Evolutionary conservation across 2,113 vertebrate species (phyloP).

Genomic region (Catharus fuscescens): DNA sequence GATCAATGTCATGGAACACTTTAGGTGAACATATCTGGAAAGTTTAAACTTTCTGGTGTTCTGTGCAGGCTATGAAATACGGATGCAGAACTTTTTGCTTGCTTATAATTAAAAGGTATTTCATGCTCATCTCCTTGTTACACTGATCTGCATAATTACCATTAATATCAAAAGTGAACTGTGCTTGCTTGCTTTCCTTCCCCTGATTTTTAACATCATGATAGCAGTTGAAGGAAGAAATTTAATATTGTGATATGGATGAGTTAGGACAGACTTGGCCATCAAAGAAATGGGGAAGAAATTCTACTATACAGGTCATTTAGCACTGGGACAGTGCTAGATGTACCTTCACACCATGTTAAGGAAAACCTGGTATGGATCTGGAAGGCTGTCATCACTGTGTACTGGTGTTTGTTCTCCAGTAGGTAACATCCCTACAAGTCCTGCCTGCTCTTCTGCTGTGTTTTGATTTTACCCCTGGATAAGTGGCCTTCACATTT

Average conservation of each 20-base stretch:
- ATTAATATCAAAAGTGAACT: not conserved
- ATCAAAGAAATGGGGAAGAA: not conserved
- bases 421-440: not conserved
- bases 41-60: not conserved
- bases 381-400: not conserved
- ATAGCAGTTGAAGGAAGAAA: not conserved
- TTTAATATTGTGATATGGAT: not conserved
- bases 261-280: not conserved
- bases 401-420: not conserved
- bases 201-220: not conserved
- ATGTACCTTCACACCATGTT: not conserved
- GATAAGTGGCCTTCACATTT: not conserved
- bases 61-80: not conserved
- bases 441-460: not conserved
- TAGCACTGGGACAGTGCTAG: no score
- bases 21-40: not conserved
- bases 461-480: not conserved
- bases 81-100: not conserved
- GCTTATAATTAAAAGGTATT: not conserved
- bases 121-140: not conserved
- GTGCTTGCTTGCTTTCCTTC: not conserved
- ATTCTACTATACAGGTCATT: not conserved
- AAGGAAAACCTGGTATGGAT: not conserved
- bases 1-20: not conserved
- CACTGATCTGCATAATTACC: not conserved